Conservation (phyloP, 2,113 vertebrate species). For the Apodemus speciosus region DNA sequence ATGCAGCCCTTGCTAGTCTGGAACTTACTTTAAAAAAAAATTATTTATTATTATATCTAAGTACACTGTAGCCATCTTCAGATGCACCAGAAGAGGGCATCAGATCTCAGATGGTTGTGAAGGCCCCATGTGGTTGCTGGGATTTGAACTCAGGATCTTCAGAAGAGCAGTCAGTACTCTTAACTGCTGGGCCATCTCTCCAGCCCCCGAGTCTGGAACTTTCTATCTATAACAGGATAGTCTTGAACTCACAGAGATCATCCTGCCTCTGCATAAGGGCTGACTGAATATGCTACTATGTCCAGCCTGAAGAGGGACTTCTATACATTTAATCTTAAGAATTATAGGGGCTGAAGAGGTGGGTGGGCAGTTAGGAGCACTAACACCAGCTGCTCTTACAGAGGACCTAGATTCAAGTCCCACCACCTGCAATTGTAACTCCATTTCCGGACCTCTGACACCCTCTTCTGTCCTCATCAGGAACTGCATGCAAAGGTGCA, state of each 20-base stretch:
- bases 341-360: background rate
- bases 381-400: background rate
- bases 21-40: background rate
- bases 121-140: too few species aligned
- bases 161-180: too few species aligned
- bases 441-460: background rate
- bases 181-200: too few species aligned
- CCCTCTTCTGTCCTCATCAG: background rate
- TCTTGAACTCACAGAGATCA: background rate
- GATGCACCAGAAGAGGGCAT: too few species aligned
- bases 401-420: background rate
- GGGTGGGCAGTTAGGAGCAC: background rate
- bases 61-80: too few species aligned
- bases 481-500: background rate
- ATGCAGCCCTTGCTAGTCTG: background rate
- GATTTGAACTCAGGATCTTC: too few species aligned
- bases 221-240: background rate
- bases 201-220: background rate
- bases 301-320: background rate
- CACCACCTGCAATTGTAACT: background rate
- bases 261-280: background rate
- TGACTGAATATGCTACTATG: background rate
- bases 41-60: too few species aligned
- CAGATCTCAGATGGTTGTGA: too few species aligned
- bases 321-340: conserved; percentile 14